A percentile compares a stretch with the other conserved stretches of the same genome.
phyloP scores from a whole-genome alignment of 2,888 invertebrate genomes.

The Troides oblongomaculatus region DNA sequence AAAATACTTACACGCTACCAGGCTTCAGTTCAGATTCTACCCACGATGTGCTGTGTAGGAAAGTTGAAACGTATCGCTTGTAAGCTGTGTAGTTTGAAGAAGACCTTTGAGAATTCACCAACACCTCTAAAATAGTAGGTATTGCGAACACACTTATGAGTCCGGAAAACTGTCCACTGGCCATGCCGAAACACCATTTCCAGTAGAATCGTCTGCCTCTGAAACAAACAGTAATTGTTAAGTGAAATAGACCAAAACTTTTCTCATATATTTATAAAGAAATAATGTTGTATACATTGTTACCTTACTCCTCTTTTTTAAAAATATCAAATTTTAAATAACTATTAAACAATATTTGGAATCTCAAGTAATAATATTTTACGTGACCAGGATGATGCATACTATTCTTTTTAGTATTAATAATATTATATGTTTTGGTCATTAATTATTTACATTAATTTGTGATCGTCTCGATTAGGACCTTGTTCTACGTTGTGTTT shows the following conservation, averaged over 20 bases:
- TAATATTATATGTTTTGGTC: too few species aligned
- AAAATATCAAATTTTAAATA: too few species aligned
- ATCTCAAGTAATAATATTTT: too few species aligned
- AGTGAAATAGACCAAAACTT: background rate
- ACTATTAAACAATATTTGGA: too few species aligned
- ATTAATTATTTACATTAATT: too few species aligned
- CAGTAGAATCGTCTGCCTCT: constrained; percentile 85
- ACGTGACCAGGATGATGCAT: too few species aligned
- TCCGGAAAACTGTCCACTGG: constrained; percentile 84
- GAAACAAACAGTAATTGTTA: constrained; percentile 34
- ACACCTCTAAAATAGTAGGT: constrained; percentile 82
- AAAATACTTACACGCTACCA: constrained; percentile 64
- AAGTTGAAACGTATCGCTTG: constrained; percentile 85
- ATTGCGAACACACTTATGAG: constrained; percentile 84
- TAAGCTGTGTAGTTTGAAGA: constrained; percentile 82
- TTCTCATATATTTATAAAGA: background rate
- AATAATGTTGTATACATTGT: too few species aligned
- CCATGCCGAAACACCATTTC: constrained; percentile 83
- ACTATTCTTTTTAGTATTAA: too few species aligned
- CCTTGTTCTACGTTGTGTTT: too few species aligned
- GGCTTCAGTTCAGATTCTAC: constrained; percentile 82
- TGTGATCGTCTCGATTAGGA: too few species aligned
- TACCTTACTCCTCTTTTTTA: too few species aligned
- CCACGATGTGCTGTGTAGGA: constrained; percentile 86
- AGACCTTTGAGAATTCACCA: constrained; percentile 84